phyloP scores from a whole-genome alignment of 2,797 vertebrate genomes.

The Brotula barbata region DNA sequence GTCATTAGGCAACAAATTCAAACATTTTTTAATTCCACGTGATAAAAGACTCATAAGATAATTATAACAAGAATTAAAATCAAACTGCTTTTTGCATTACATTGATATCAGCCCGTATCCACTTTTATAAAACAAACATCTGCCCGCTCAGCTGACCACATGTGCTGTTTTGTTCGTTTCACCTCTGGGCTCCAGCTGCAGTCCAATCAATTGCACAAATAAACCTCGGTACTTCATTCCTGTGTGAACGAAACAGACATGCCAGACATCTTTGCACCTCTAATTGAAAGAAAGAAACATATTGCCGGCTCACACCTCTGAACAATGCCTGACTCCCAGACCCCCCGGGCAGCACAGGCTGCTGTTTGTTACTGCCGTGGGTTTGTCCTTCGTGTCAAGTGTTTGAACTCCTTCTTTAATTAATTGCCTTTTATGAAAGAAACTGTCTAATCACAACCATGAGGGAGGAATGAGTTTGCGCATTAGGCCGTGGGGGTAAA shows the following conservation, averaged over 20 bases:
- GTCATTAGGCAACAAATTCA: too few relatives aligned
- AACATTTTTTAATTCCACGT: too few relatives aligned
- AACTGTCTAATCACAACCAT: neutral
- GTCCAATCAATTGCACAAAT: conserved; percentile 66
- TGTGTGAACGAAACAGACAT: conserved; percentile 46
- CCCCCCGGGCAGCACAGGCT: conserved; percentile 20
- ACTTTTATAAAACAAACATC: neutral
- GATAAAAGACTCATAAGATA: too few relatives aligned
- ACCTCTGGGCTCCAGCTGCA: conserved; percentile 50
- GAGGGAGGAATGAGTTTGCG: conserved; percentile 1
- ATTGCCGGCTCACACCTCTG: conserved; percentile 46
- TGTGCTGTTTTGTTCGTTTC: conserved; percentile 32
- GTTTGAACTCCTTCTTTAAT: conserved; percentile 37
- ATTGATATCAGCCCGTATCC: too few relatives aligned
- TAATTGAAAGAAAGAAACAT: conserved; percentile 68
- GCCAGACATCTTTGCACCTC: conserved; percentile 33
- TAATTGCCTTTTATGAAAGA: conserved; percentile 20
- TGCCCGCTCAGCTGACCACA: conserved; percentile 20
- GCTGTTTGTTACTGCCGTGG: conserved; percentile 15
- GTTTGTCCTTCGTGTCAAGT: conserved; percentile 37
- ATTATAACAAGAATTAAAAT: too few relatives aligned
- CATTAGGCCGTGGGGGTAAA: neutral
- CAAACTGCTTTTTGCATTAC: too few relatives aligned
- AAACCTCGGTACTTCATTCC: conserved; percentile 56
- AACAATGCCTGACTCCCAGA: conserved; percentile 24